Conservation (phyloP, 2,888 invertebrate species). For the Yponomeuta cagnagella region DNA sequence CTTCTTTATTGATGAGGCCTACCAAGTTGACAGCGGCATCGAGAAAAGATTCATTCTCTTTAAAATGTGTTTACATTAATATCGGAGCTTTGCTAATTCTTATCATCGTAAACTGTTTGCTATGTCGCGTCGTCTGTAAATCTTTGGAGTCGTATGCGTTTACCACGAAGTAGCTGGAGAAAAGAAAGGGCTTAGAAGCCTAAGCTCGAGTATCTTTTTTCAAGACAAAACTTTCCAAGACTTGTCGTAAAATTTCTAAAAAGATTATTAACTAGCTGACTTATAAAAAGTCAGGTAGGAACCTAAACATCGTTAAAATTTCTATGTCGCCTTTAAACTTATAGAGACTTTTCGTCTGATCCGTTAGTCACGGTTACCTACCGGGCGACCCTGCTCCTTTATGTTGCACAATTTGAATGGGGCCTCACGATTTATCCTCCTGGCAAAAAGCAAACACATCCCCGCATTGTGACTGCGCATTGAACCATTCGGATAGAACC, state of each 20-base stretch:
- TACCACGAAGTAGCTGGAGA: too few species aligned
- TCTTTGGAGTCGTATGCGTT: not conserved
- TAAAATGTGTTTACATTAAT: conserved; percentile 39
- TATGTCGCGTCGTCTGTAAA: conserved; percentile 40
- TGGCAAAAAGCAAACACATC: conserved; percentile 66
- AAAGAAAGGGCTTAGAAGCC: too few species aligned
- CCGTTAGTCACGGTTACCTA: conserved; percentile 63
- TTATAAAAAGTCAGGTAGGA: conserved; percentile 36
- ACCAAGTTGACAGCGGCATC: not conserved
- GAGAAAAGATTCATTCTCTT: conserved; percentile 25
- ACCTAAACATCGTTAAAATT: conserved; percentile 17
- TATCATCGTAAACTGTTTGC: conserved; percentile 49
- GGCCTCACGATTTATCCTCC: conserved; percentile 50
- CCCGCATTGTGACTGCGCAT: conserved; percentile 57
- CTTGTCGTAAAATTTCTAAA: not conserved
- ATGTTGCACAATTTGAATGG: conserved; percentile 65
- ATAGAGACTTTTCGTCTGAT: conserved; percentile 32
- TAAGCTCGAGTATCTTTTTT: not conserved
- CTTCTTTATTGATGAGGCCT: not conserved
- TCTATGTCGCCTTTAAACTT: conserved; percentile 23
- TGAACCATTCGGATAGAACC: conserved; percentile 61
- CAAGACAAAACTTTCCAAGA: not conserved
- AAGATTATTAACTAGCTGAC: not conserved
- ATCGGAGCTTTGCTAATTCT: conserved; percentile 45
- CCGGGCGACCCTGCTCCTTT: conserved; percentile 51